Percentiles rank a stretch among this genome's conserved stretches.
Evolutionary conservation across 1,140 invertebrate genomes (phyloP).

Genomic region (Zaprionus ghesquierei): DNA sequence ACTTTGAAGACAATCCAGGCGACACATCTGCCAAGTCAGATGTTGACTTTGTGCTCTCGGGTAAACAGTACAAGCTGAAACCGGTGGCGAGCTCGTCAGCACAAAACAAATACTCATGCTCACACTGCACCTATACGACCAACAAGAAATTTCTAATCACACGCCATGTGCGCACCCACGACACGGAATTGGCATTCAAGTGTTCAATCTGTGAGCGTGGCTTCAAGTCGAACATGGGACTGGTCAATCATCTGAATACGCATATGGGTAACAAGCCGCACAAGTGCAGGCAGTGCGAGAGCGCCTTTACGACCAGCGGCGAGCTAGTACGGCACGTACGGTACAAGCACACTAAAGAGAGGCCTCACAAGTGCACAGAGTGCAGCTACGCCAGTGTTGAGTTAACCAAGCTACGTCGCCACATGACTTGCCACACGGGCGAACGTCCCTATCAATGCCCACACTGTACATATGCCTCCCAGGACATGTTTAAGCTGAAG

Average conservation of each 20-base stretch:
- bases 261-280: constrained; percentile 98
- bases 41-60: constrained; percentile 35
- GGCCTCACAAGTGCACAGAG: constrained; percentile 96
- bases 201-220: constrained; percentile 96
- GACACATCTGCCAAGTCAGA: constrained; percentile 83
- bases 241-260: constrained; percentile 98
- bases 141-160: constrained; percentile 94
- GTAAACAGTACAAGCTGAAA: constrained; percentile 50
- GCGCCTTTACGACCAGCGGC: constrained; percentile 97
- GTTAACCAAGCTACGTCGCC: constrained; percentile 94
- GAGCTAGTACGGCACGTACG: constrained; percentile 96
- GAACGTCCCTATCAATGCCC: constrained; percentile 90
- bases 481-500: constrained; percentile 98
- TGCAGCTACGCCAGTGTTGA: constrained; percentile 98
- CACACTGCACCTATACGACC: constrained; percentile 95
- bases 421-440: constrained; percentile 96
- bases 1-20: constrained; percentile 84
- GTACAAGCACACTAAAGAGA: constrained; percentile 96
- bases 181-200: constrained; percentile 96
- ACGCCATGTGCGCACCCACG: constrained; percentile 97
- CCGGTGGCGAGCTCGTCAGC: constrained; percentile 69
- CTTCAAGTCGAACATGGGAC: constrained; percentile 96
- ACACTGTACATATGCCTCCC: constrained; percentile 98
- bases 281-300: constrained; percentile 95
- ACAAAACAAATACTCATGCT: constrained; percentile 91